Evolutionary conservation across 2,888 invertebrate genomes (phyloP), one percentile per base, ranked within the genome.

Genomic region (Chrysotoxum bicinctum): DNA sequence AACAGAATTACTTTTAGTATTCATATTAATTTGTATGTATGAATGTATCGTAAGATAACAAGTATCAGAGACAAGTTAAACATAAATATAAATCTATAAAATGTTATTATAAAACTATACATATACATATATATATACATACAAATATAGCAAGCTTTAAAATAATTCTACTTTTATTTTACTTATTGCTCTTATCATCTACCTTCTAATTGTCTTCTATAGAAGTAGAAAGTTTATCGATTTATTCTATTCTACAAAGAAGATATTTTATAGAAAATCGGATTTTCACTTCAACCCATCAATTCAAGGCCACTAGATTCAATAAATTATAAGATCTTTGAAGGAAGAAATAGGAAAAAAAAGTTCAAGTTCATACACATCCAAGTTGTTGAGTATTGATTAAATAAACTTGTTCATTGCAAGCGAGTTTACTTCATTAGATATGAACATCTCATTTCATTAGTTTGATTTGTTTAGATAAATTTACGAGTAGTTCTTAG

Each of bases 241-340:
- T 58, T 58, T 21, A 21, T 58, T 7, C 12, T n/a, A 56, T 19
- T 56, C 6, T 3, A 35, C 19, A 58, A 12, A 37, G 21, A 21
- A 23, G 9, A 37, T 23, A 40, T 58, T 58, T n/a, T 58, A 58
- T 23, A 40, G 37, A 40, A 60, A 43, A 60, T 40, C 60, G 6
- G 60, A 60, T 26, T 60, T 60, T 21, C n/a, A 60, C 60, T 60
- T 60, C 60, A 43, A 40, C 21, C 4, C 21, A 60, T 40, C 19
- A 58, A 14, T 21, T 35, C 26, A 60, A 21, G 58, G 58, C 10
- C 60, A 43, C n/a, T 26, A 4, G 26, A 60, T 60, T 60, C 60
- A 60, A 60, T 60, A 40, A 60, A 60, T 60, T 43, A 60, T 60
- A 60, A 23, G 5, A 23, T 9, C 40, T 23, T 60, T 26, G 16